Base-by-base conservation (phyloP, 2,888 invertebrate genomes). In the Opisthograptis luteolata region DNA sequence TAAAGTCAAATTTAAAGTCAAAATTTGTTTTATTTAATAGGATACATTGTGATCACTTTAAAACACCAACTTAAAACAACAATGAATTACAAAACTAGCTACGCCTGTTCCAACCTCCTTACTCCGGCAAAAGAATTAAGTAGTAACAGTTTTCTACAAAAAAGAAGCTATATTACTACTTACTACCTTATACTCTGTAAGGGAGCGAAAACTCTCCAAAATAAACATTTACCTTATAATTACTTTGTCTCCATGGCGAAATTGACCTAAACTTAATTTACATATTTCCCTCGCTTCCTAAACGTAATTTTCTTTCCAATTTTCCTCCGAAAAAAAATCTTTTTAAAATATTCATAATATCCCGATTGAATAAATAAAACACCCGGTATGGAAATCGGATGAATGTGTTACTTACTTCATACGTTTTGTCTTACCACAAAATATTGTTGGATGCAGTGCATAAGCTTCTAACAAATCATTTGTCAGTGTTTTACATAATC, bases 271-370 rank as follows among this genome's bases (percentile, higher is more conserved):
- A 24, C 43, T 25, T 27, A 7, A 39, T 49, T 49, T 43, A 39
- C 43, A 50, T 44, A 44, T 50, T 50, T 44, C 7, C 50, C 30
- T 5, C 39, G 39, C 39, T 35, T 39, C 28, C 34, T 28, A 28
- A 49, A 35, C 28, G 35, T 44, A 22, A 44, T 50, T 42, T 44
- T 32, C 32, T 15, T 22, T 14, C 32, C 20, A 32, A 24, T 53
- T 49, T 55, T 37, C 43, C 28, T 22, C 32, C n/a, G 17, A 37
- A 19, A 27, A 19, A 27, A 32, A 51, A 46, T 47, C 40, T 22
- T 42, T 49, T 61, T 56, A 58, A 61, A 58, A 55, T n/a, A 61
- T 58, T 58, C 58, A 61, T 61, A 55, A 58, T 53, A 54, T 49
- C 51, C 51, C 47, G 44, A 51, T 34, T 56, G 54, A 56, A 55